A percentile compares a stretch with the other conserved stretches of the same genome.
Conservation (phyloP, 2,888 invertebrate species). For the Chironomus riparius region DNA sequence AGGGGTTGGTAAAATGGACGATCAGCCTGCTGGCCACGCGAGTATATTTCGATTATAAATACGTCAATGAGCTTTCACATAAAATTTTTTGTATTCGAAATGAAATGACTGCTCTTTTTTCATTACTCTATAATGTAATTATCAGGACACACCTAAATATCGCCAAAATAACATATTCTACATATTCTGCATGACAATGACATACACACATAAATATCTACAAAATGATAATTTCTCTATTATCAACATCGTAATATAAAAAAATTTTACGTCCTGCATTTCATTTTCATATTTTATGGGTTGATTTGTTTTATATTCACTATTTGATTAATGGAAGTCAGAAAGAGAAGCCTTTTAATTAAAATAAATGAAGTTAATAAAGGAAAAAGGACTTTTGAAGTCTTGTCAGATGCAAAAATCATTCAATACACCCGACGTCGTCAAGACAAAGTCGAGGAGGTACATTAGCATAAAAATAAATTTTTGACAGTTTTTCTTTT, state of each 20-base stretch:
- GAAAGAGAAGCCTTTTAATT: no score
- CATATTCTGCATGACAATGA: slow-evolving; percentile 22
- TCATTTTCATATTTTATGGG: no score
- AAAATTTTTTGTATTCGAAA: no score
- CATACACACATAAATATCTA: not conserved
- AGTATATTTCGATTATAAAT: slow-evolving; percentile 18
- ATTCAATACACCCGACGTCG: not conserved
- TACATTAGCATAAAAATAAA: slow-evolving; percentile 17
- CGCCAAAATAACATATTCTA: slow-evolving; percentile 12
- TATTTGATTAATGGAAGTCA: no score
- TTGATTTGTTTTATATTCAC: no score
- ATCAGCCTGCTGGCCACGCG: not conserved
- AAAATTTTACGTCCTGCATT: no score
- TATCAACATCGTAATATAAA: no score
- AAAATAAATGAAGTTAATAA: no score
- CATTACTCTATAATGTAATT: slow-evolving; percentile 13
- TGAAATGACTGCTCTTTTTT: not conserved
- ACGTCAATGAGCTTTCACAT: slow-evolving; percentile 15
- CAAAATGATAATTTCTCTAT: no score
- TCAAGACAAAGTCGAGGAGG: not conserved
- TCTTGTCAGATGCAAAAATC: not conserved
- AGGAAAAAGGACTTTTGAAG: not conserved
- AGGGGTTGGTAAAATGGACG: not conserved
- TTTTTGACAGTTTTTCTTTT: slow-evolving; percentile 26
- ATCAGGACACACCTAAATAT: slow-evolving; percentile 22